Evolutionary conservation across 23 tunicate species (phyloP).

Genomic region (Trididemnum miniatum): DNA sequence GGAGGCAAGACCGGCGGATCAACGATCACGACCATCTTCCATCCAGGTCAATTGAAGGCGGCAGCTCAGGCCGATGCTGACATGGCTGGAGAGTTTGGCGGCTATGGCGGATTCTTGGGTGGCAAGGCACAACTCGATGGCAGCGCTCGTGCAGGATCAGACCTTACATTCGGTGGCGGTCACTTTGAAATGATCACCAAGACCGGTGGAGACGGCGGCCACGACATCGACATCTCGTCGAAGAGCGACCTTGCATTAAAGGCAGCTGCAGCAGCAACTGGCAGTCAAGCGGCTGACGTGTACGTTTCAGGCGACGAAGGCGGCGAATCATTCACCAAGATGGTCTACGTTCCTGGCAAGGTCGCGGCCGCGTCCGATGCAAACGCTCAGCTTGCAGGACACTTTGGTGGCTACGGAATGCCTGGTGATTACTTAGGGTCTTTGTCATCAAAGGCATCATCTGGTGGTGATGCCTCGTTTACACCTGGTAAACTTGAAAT

Average conservation of each 20-base stretch:
- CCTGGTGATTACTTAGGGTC: neutral
- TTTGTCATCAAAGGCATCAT: neutral
- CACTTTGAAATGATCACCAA: conserved; percentile 13
- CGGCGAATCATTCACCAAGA: conserved; percentile 11
- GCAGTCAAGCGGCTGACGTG: conserved; percentile 18
- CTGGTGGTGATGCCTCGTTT: neutral
- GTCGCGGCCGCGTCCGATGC: neutral
- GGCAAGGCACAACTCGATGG: conserved; percentile 23
- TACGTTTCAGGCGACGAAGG: conserved; percentile 16
- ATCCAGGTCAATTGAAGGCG: conserved; percentile 19
- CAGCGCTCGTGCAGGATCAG: conserved; percentile 16
- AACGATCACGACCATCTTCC: conserved; percentile 1
- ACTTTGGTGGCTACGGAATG: neutral
- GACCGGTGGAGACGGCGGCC: conserved; percentile 21
- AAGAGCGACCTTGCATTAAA: neutral
- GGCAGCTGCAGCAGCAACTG: conserved; percentile 12
- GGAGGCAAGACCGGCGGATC: conserved; percentile 48
- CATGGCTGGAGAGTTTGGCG: neutral
- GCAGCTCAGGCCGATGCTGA: conserved; percentile 15
- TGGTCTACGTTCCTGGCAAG: conserved; percentile 3
- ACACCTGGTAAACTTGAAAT: neutral
- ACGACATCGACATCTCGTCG: conserved; percentile 9
- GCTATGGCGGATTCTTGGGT: conserved; percentile 10
- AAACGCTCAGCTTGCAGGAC: neutral
- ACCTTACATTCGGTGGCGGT: conserved; percentile 6